phyloP scores from a whole-genome alignment of 2,888 invertebrate genomes.

The Tipula helvola region DNA sequence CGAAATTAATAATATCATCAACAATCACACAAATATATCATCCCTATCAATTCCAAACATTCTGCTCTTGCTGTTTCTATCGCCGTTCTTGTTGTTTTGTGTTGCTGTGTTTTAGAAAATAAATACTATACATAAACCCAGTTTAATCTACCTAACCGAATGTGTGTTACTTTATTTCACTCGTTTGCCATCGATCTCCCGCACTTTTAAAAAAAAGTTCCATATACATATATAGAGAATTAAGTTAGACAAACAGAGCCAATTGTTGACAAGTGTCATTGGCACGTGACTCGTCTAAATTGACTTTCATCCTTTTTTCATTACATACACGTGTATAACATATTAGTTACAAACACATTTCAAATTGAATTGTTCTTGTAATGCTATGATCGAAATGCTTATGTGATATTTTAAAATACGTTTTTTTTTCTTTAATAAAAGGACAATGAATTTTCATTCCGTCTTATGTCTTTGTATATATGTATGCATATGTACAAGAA shows the following conservation, averaged over 20 bases:
- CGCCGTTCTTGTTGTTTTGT: background rate
- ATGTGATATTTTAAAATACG: background rate
- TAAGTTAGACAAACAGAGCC: background rate
- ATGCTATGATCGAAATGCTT: background rate
- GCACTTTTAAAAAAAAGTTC: background rate
- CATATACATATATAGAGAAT: background rate
- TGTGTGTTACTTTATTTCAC: background rate
- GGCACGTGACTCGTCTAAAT: background rate
- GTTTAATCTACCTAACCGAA: background rate
- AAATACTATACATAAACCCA: background rate
- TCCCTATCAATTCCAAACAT: background rate
- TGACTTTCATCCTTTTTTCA: constrained; percentile 4
- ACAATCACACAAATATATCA: background rate
- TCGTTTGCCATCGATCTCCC: background rate
- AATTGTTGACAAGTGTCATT: background rate
- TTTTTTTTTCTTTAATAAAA: background rate
- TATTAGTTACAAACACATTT: background rate
- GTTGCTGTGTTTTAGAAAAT: background rate
- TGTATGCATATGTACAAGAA: too few species aligned
- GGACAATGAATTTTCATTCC: background rate
- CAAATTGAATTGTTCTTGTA: too few species aligned
- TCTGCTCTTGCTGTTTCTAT: background rate
- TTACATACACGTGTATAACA: background rate
- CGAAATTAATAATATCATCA: background rate
- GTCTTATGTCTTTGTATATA: background rate